Percentiles rank a stretch among this genome's conserved stretches.
These are phyloP conservation scores for Phoxinus dragarum DNA, from an alignment of 2,797 vertebrate species.

Conservation along the genomic window DNA sequence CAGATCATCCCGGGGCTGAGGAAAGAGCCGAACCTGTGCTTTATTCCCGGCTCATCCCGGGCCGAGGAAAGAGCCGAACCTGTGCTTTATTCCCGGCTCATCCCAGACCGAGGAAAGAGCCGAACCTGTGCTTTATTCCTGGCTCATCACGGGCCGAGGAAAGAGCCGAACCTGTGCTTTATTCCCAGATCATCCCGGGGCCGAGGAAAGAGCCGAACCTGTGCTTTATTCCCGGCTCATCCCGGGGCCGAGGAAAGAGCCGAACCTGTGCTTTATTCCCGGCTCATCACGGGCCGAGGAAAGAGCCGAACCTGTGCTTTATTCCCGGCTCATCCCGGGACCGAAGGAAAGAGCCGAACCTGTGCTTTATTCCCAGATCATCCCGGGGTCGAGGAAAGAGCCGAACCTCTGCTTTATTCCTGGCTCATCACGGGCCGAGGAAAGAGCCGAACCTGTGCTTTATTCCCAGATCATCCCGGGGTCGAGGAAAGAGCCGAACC, in stretches of 20 bases:
- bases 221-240: conserved; percentile 79
- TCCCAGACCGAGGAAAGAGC: conserved; percentile 67
- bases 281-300: conserved; percentile 69
- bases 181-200: conserved; percentile 77
- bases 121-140: conserved; percentile 73
- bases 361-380: conserved; percentile 78
- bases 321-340: conserved; percentile 76
- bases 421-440: conserved; percentile 70
- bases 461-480: conserved; percentile 77
- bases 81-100: conserved; percentile 78
- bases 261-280: conserved; percentile 73
- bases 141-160: conserved; percentile 70
- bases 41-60: conserved; percentile 78
- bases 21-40: conserved; percentile 67
- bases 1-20: conserved; percentile 70
- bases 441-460: conserved; percentile 68
- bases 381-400: conserved; percentile 67
- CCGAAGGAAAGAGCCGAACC: conserved; percentile 56
- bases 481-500: conserved; percentile 57
- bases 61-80: conserved; percentile 57
- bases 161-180: conserved; percentile 69
- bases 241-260: conserved; percentile 65
- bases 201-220: conserved; percentile 56
- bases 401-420: conserved; percentile 72
- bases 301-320: conserved; percentile 69